These are phyloP conservation scores for Thereva nobilitata DNA, from an alignment of 2,888 invertebrate genomes.

Conservation along the genomic window DNA sequence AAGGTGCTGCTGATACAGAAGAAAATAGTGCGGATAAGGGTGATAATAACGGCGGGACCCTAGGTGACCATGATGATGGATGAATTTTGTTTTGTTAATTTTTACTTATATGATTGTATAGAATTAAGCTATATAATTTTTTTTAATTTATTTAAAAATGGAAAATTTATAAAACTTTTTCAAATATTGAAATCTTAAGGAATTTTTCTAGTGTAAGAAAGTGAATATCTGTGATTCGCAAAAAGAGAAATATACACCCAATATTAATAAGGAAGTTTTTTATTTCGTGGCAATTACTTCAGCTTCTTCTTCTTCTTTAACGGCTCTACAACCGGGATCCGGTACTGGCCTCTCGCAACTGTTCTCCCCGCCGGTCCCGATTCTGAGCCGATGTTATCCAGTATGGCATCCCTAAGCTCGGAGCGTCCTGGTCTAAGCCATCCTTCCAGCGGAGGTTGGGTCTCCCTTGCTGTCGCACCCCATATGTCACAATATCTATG, in stretches of 20 bases:
- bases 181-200: slow-evolving; percentile 13
- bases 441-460: too few relatives aligned
- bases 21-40: slow-evolving; percentile 1
- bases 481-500: too few relatives aligned
- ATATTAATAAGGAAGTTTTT: slow-evolving; percentile 5
- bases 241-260: slow-evolving; percentile 28
- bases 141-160: slow-evolving; percentile 27
- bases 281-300: not conserved
- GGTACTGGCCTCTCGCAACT: too few relatives aligned
- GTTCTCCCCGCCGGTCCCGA: too few relatives aligned
- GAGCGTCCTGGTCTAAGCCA: too few relatives aligned
- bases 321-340: too few relatives aligned
- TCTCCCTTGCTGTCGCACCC: too few relatives aligned
- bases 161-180: slow-evolving; percentile 3
- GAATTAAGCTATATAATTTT: slow-evolving; percentile 21
- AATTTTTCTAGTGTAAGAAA: slow-evolving; percentile 22
- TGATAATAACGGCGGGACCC: not conserved
- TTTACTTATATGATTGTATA: slow-evolving; percentile 11
- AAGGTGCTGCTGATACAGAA: not conserved
- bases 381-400: too few relatives aligned
- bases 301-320: too few relatives aligned
- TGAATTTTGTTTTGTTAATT: slow-evolving; percentile 24
- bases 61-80: not conserved
- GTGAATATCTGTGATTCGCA: slow-evolving; percentile 37
- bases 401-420: too few relatives aligned